Evolutionary conservation across 2,113 vertebrate species (phyloP), one percentile per base, ranked within the genome.

Genomic region (Notothenia coriiceps): DNA sequence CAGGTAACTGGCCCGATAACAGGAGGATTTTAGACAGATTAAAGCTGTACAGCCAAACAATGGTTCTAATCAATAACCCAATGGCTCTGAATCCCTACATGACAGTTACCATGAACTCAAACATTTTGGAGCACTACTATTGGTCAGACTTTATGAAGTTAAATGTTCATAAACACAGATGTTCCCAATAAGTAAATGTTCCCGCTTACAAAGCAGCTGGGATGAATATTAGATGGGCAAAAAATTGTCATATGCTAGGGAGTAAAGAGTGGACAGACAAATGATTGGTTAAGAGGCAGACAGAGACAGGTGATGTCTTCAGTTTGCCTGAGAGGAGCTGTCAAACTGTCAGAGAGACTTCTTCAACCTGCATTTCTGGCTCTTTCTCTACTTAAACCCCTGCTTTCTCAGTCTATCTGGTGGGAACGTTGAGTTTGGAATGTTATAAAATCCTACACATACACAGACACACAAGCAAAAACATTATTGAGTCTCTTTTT

Each of bases 281-380:
- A 72, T 78, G 73, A 84, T 61, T 63, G 79, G 85, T 80, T 75
- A 51, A 50, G 68, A 66, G 64, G 79, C 47, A 51, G 64, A 73
- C 59, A 25, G 79, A 76, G 71, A 80, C 67, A 73, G 63, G 55
- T 74, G 77, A 85, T 40, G 66, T 66, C 59, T 81, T 81, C 77
- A 70, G 79, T 14, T 22, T 74, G 73, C 22, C 67, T 63, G 35
- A 78, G 18, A 74, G 25, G 35, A 78, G 61, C 65, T 84, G 77
- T 80, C 87, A 89, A 88, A 84, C 52, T 80, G 74, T 80, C 86
- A 67, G 22, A 63, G 61, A 83, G 35, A 77, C 63, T 82, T 46
- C 62, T 51, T 66, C 46, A 66, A 51, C 14, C 52, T 64, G 13
- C n/a, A 51, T 74, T 35, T 17, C 52, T 63, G 2, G 2, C 77